These are phyloP conservation scores for Pelobates fuscus DNA, from an alignment of 2,113 vertebrate species.

Conservation along the genomic window DNA sequence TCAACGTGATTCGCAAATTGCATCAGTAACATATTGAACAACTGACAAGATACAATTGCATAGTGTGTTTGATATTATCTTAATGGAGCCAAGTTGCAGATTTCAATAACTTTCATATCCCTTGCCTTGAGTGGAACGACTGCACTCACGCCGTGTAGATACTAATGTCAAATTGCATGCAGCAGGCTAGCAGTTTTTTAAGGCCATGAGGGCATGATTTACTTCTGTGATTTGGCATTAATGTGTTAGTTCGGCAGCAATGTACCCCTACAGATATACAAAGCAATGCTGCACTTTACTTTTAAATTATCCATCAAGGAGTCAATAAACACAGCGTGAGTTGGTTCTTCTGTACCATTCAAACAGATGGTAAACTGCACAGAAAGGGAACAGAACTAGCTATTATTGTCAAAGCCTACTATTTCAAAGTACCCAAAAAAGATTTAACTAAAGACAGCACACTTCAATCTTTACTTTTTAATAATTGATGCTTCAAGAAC, in stretches of 20 bases:
- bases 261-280: slow-evolving; percentile 27
- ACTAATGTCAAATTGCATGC: slow-evolving; percentile 52
- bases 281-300: slow-evolving; percentile 44
- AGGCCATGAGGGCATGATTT: slow-evolving; percentile 49
- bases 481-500: slow-evolving; percentile 35
- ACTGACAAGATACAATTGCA: slow-evolving; percentile 56
- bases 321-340: slow-evolving; percentile 45
- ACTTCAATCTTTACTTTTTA: slow-evolving; percentile 30
- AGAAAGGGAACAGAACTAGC: slow-evolving; percentile 36
- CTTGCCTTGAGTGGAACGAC: slow-evolving; percentile 48
- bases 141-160: slow-evolving; percentile 21
- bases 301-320: slow-evolving; percentile 50
- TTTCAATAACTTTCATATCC: slow-evolving; percentile 49
- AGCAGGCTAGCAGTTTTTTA: slow-evolving; percentile 48
- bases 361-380: slow-evolving; percentile 49
- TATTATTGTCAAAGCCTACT: slow-evolving; percentile 47
- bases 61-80: slow-evolving; percentile 48
- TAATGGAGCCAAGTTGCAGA: slow-evolving; percentile 39
- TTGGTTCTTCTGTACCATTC: slow-evolving; percentile 44
- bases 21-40: slow-evolving; percentile 57
- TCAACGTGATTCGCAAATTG: slow-evolving; percentile 48
- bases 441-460: slow-evolving; percentile 2
- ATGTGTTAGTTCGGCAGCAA: slow-evolving; percentile 8
- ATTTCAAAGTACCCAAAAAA: slow-evolving; percentile 40
- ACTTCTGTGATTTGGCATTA: slow-evolving; percentile 44